Percentiles rank a stretch among this genome's conserved stretches.
Evolutionary conservation across 1,140 invertebrate species (phyloP).

Genomic region (Trinorchestia longiramus): DNA sequence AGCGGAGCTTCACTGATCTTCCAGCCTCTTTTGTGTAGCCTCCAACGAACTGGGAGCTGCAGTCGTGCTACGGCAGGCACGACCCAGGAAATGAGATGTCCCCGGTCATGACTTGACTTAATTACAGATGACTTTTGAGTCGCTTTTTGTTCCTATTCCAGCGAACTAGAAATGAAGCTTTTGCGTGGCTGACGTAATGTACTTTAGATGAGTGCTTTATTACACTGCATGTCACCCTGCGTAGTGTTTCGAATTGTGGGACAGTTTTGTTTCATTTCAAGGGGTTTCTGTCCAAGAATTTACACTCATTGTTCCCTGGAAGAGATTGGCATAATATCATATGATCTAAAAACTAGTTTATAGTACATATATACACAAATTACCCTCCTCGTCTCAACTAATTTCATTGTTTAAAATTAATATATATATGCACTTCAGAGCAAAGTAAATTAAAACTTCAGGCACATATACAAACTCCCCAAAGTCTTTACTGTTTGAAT

Average conservation of each 20-base stretch:
- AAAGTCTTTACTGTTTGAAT: background rate
- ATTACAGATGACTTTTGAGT: constrained; percentile 48
- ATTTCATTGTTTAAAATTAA: too few species aligned
- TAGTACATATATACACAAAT: background rate
- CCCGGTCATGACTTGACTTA: constrained; percentile 48
- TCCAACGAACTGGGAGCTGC: background rate
- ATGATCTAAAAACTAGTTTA: background rate
- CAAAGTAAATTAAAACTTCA: background rate
- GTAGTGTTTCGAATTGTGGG: background rate
- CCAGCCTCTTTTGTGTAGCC: background rate
- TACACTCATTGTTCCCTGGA: background rate
- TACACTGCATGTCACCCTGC: background rate
- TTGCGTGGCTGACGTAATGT: background rate
- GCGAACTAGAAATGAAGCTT: background rate
- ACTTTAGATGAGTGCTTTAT: background rate
- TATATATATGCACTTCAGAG: too few species aligned
- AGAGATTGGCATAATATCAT: background rate
- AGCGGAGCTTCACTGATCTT: background rate
- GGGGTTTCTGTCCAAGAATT: background rate
- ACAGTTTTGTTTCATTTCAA: background rate
- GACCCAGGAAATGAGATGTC: constrained; percentile 51
- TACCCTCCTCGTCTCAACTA: background rate
- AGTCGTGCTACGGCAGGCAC: constrained; percentile 31
- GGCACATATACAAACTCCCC: background rate
- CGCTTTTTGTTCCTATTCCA: background rate